Evolutionary conservation across 2,888 invertebrate species (phyloP), one percentile per base, ranked within the genome.

Genomic region (Scaptomyza reducta): DNA sequence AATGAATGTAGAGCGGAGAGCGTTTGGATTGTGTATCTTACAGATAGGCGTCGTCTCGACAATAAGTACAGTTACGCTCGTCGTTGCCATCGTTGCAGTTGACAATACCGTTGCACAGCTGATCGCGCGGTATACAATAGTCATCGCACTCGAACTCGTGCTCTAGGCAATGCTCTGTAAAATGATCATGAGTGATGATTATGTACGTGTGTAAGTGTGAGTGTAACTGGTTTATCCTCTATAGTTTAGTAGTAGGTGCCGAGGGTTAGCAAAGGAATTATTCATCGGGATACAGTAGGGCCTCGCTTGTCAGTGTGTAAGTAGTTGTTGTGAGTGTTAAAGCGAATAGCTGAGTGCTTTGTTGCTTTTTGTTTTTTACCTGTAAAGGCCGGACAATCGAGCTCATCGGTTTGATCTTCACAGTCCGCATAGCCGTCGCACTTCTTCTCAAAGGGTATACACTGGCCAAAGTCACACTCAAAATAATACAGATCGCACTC

Each of bases 381-480:
- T 91, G 91, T 85, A 47, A 90, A 87, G 59, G 80, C 79, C 41
- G 89, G 89, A 88, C 92, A 92, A 81, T 91, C 89, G 78, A 89
- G 92, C 89, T 95, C 95, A 87, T 95, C 95, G 14, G 93, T 93
- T 64, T 92, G 92, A 89, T 95, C 95, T 1, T 89, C 78, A 90
- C 95, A 96, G 90, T 96, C 94, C 7, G 82, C 74, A 45, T 86
- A 82, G 46, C 92, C 92, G 91, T 96, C 93, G 91, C 96, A 95
- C 87, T 92, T 92, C 90, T 93, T 93, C 80, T 92, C 92, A 85
- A 92, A 91, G 73, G 93, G 88, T 76, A 92, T 88, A 67, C 92
- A 92, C 69, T 83, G 89, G 29, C 88, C 78, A 65, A 80, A 81
- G 77, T 91, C 92, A 79, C 92, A 92, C 78, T 91, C 90, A 75